Conservation (phyloP, 2,888 invertebrate genomes). For the Diloba caeruleocephala region DNA sequence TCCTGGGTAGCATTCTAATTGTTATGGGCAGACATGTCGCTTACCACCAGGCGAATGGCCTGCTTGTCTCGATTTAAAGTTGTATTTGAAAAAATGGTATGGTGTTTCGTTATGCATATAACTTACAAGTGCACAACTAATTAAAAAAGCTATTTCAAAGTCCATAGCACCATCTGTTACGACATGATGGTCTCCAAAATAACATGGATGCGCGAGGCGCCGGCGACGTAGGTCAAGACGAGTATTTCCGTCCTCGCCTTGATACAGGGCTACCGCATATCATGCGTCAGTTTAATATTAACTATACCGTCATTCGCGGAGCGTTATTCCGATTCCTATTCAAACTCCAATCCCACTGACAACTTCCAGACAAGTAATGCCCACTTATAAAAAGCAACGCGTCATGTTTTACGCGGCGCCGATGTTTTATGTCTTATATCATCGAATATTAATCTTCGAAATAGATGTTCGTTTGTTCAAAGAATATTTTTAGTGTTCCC, state of each 20-base stretch:
- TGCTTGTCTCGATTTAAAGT: too few relatives aligned
- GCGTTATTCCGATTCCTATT: conserved; percentile 54
- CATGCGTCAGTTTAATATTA: conserved; percentile 83
- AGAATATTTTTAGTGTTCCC: conserved; percentile 16
- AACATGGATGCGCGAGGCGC: conserved; percentile 70
- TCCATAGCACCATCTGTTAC: conserved; percentile 69
- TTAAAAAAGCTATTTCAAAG: conserved; percentile 55
- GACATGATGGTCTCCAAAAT: conserved; percentile 72
- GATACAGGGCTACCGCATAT: conserved; percentile 86
- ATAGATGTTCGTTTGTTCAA: conserved; percentile 11
- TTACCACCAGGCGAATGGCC: too few relatives aligned
- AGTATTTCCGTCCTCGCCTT: conserved; percentile 86
- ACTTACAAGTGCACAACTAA: conserved; percentile 14
- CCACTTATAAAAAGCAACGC: conserved; percentile 50
- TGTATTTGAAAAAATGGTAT: too few relatives aligned
- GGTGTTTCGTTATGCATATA: conserved; percentile 2
- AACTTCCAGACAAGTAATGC: conserved; percentile 52
- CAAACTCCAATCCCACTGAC: conserved; percentile 52
- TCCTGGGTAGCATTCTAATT: too few relatives aligned
- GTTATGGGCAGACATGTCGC: too few relatives aligned
- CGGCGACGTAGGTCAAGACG: conserved; percentile 84
- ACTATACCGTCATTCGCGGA: conserved; percentile 79
- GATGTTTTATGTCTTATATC: conserved; percentile 42
- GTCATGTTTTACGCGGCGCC: conserved; percentile 34
- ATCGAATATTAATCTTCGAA: conserved; percentile 36